Conservation (phyloP, 30 jellyfish, hydroid and myxozoan genomes). For the Turritopsis rubra region DNA sequence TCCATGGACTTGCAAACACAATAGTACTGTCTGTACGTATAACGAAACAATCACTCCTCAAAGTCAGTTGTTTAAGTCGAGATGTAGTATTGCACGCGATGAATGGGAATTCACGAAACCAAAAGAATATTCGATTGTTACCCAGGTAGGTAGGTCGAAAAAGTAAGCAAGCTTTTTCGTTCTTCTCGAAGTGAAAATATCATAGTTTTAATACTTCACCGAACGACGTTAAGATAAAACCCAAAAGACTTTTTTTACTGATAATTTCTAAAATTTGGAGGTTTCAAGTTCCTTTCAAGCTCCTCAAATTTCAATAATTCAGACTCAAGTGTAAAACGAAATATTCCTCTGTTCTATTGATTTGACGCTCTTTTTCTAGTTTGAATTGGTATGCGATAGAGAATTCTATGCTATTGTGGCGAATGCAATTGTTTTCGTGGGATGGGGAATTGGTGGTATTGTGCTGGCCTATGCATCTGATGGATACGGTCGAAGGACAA, state of each 20-base stretch:
- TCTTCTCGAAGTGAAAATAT: too few relatives aligned
- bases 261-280: too few relatives aligned
- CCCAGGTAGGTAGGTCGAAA: conserved; percentile 38
- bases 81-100: conserved; percentile 48
- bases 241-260: too few relatives aligned
- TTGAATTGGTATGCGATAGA: conserved; percentile 66
- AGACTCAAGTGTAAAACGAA: too few relatives aligned
- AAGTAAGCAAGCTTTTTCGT: too few relatives aligned
- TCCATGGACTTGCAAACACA: conserved; percentile 65
- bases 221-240: too few relatives aligned
- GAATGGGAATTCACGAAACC: conserved; percentile 64
- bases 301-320: too few relatives aligned
- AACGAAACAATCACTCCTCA: conserved; percentile 31
- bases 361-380: conserved; percentile 30
- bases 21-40: conserved; percentile 33
- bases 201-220: too few relatives aligned
- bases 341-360: too few relatives aligned
- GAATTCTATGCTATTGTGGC: conserved; percentile 48
- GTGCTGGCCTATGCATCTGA: conserved; percentile 55
- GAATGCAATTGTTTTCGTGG: conserved; percentile 58
- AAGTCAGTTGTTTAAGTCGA: conserved; percentile 24
- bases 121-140: conserved; percentile 48
- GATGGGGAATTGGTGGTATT: conserved; percentile 83
- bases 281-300: too few relatives aligned
- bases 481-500: conserved; percentile 49